Base-by-base conservation (phyloP, 2,888 invertebrate genomes). In the Melanchra persicariae region DNA sequence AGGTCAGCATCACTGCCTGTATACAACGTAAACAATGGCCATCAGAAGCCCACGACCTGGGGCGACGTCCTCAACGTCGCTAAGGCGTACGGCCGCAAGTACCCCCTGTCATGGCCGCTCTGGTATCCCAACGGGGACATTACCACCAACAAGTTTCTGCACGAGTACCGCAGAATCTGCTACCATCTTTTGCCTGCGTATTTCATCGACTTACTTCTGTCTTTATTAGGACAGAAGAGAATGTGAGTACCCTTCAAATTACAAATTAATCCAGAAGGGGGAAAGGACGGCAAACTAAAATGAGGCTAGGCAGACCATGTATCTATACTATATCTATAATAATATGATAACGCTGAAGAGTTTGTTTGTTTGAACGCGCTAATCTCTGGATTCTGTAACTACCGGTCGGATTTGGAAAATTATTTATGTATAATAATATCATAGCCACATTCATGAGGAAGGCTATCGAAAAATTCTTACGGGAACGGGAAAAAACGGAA, bases 1-100 rank as follows among this genome's bases (percentile, higher is more conserved):
- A 98, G 98, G 83, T 88, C 96, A 0, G 94, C 96, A 67, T 95
- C 95, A 58, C 96, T 98, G 57, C 98, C 98, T 0, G 98, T 99
- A 7, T 99, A 98, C 94, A 99, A 99, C 91, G 96, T 99, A 82
- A 98, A 99, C 51, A 98, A 98, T 70, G 98, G 98, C 17, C 97
- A 97, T 58, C 96, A 98, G 52, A 97, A 98, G 85, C 98, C 98
- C 4, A 97, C 98, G 45, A 98, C 98, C 0, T 99, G 99, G 99
- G 97, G 97, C 4, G 97, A 98, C 30, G 97, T 99, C 17, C 96
- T 99, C 82, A 95, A 97, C 66, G 96, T 97, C 70, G 98, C 97
- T 17, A 97, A 97, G 87, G 93, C 95, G 30, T 96, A 97, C 62
- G 97, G 97, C 9, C 96, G 97, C 82, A 96, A 97, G 70, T 97